Base-by-base conservation (phyloP, 1,140 invertebrate species). In the Penaeus indicus region DNA sequence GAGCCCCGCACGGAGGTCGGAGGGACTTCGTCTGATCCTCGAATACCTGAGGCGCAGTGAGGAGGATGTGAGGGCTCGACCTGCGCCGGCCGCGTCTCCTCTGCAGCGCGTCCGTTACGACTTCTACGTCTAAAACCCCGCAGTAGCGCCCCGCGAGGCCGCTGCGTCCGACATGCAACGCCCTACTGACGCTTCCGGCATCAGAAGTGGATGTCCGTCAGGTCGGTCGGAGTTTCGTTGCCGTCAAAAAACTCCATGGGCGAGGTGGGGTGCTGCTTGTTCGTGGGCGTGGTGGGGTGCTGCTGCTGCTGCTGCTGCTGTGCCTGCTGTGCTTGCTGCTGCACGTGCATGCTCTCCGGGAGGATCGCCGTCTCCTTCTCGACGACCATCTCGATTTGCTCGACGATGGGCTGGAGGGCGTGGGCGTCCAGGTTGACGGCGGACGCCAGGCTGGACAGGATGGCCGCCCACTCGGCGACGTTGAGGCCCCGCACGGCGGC, bases 131-230 rank as follows among this genome's bases (percentile, higher is more conserved):
- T 81, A 87, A 78, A 25, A 11, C 32, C 47, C 63, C n/a, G 18
- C 32, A 27, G 54, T 75, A 19, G 54, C 75, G 38, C 85, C 22
- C 64, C 60, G 22, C 54, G 54, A 67, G 21, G 77, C 77, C 79
- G 22, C 75, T 54, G 38, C 67, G 77, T 62, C 61, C 62, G 67
- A 42, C 84, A 25, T 38, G 75, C 85, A 47, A 86, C 54, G 54
- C 54, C 54, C 85, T 86, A 64, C 78, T 7, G 85, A n/a, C 72
- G 77, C 21, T 63, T 78, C 67, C 77, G 85, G 42, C 60, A 81
- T 88, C 80, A 88, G 80, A 88, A 88, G 86, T 88, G 86, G n/a
- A 88, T 84, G n/a, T 88, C 86, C 67, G 80, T 84, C 13, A 88
- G 47, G 22, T 88, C 86, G 47, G 80, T 88, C 47, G 86, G 86